Evolutionary conservation across 2,888 invertebrate species (phyloP), one percentile per base, ranked within the genome.

Genomic region (Drosophila birchii): DNA sequence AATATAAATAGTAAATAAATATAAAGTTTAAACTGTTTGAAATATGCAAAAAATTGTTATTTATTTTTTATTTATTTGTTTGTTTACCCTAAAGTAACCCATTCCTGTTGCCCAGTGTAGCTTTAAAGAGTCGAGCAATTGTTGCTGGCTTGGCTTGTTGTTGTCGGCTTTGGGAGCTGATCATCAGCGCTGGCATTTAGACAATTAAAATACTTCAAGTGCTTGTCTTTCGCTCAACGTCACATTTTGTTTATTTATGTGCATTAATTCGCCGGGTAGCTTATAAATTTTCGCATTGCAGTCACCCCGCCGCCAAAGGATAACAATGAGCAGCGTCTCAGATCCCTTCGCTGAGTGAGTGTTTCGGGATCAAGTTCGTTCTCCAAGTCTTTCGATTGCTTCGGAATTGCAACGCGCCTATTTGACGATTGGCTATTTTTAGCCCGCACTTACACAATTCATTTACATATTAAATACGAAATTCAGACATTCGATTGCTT

Each of bases 141-240:
- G 79, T 63, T 75, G 59, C 29, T 43, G 53, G 67, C n/a, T 32
- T 34, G 53, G 67, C 18, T 44, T 64, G 73, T n/a, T 32, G 47
- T 64, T 59, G 64, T 68, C 72, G 67, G 64, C 58, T 68, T 67
- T 75, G 74, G 74, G 69, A 61, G 84, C 62, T 73, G 80, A 82
- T 87, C 82, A 81, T 76, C 81, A 77, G 75, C 72, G 76, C 74
- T 86, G 89, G 89, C 87, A 90, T 89, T 89, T 81, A 80, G 82
- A 89, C 89, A 90, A 90, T 90, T 90, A 90, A 90, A 90, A 90
- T 90, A 87, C 84, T 90, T 90, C 87, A 86, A 85, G 87, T 89
- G 87, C 86, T 89, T 86, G 82, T 78, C 82, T 81, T 82, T 86
- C 85, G 86, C 85, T 84, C 80, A 86, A 81, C 78, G 86, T 83